Evolutionary conservation across 2,888 invertebrate genomes (phyloP).

Genomic region (Spisula solida): DNA sequence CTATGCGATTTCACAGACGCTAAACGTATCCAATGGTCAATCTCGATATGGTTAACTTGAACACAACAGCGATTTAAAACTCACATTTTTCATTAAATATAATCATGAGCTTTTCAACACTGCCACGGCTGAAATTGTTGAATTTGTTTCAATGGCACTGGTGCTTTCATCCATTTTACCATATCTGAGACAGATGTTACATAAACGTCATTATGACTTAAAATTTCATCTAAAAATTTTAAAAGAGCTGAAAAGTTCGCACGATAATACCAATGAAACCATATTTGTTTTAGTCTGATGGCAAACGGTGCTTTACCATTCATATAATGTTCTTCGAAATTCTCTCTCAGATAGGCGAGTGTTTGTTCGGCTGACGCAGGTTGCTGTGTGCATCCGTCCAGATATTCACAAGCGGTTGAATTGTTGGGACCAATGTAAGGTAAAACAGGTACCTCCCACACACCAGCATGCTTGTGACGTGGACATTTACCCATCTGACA

Average conservation of each 20-base stretch:
- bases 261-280: slow-evolving; percentile 76
- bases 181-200: slow-evolving; percentile 78
- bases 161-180: slow-evolving; percentile 82
- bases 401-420: slow-evolving; percentile 76
- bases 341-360: slow-evolving; percentile 90
- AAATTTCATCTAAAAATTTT: slow-evolving; percentile 72
- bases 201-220: slow-evolving; percentile 81
- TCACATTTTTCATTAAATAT: too few species aligned
- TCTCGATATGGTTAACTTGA: too few species aligned
- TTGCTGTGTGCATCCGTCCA: slow-evolving; percentile 76
- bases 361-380: slow-evolving; percentile 72
- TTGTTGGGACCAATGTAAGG: slow-evolving; percentile 66
- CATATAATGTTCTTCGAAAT: slow-evolving; percentile 89
- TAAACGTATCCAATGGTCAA: too few species aligned
- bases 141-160: slow-evolving; percentile 73
- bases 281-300: slow-evolving; percentile 74
- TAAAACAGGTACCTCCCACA: slow-evolving; percentile 78
- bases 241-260: slow-evolving; percentile 71
- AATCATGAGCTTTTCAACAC: slow-evolving; percentile 62
- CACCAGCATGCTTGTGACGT: slow-evolving; percentile 59
- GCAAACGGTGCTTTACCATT: slow-evolving; percentile 74
- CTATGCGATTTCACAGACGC: too few species aligned
- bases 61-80: too few species aligned
- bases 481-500: slow-evolving; percentile 72
- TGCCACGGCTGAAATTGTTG: slow-evolving; percentile 79